phyloP scores from a whole-genome alignment of 2,888 invertebrate genomes.

The Abscondita cerata region DNA sequence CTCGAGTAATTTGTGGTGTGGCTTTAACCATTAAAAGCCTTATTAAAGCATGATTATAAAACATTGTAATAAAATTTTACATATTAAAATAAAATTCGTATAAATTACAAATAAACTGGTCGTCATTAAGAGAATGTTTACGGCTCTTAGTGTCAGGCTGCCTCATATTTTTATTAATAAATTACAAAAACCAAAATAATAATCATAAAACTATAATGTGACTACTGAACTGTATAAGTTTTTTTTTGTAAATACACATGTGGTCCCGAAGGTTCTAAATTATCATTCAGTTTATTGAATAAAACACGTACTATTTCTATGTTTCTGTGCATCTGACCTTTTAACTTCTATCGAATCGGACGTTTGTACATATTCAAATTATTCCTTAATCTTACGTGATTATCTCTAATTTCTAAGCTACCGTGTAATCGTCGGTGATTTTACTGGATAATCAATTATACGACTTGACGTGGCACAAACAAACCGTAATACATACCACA shows the following conservation, averaged over 20 bases:
- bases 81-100: slow-evolving; percentile 62
- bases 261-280: slow-evolving; percentile 46
- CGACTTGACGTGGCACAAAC: slow-evolving; percentile 1
- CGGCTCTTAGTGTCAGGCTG: slow-evolving; percentile 57
- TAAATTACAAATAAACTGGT: slow-evolving; percentile 61
- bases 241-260: slow-evolving; percentile 47
- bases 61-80: slow-evolving; percentile 62
- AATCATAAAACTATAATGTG: slow-evolving; percentile 60
- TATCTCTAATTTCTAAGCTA: slow-evolving; percentile 23
- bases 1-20: slow-evolving; percentile 54
- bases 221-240: slow-evolving; percentile 56
- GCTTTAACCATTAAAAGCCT: slow-evolving; percentile 56
- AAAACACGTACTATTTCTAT: slow-evolving; percentile 37
- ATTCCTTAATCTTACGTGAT: slow-evolving; percentile 26
- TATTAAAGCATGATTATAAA: slow-evolving; percentile 62
- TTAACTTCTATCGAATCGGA: slow-evolving; percentile 44
- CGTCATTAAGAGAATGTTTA: slow-evolving; percentile 60
- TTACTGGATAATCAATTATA: slow-evolving; percentile 17
- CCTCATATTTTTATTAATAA: slow-evolving; percentile 61
- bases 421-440: slow-evolving; percentile 18
- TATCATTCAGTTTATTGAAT: slow-evolving; percentile 53
- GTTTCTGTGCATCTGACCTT: slow-evolving; percentile 42
- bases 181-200: slow-evolving; percentile 60
- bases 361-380: slow-evolving; percentile 41
- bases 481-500: neutral